Base-by-base conservation (phyloP, 1,140 invertebrate genomes). In the Bemisia tabaci region DNA sequence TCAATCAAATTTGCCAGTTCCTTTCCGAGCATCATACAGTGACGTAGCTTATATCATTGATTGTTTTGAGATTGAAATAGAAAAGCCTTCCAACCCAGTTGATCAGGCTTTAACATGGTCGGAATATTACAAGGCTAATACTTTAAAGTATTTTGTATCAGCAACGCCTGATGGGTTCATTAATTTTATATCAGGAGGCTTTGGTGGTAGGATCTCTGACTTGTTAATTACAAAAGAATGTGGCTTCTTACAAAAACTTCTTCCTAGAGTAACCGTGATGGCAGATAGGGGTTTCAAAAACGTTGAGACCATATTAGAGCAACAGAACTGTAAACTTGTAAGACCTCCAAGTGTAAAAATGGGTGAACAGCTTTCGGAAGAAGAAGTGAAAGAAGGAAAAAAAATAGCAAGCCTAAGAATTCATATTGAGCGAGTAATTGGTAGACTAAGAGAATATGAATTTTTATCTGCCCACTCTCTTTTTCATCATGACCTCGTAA, bases 251-350 rank as follows among this genome's bases (percentile, higher is more conserved):
- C 67, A 75, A 33, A 1, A 68, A 24, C 59, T 78, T 23, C 69
- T 69, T 58, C 12, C 60, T 1, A 65, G 70, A 25, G 68, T 39
- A 66, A 26, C 39, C 60, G 69, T 78, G 11, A 74, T 77, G 73
- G 76, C 77, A 63, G 76, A 77, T 71, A 71, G 74, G 62, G 75
- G 73, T n/a, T 78, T 75, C 65, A 78, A 79, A 73, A 70, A 74
- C 27, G 73, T 78, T 60, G 69, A 67, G 26, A 9, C 64, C 60
- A 65, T 74, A 59, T 64, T 76, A 26, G 23, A 59, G 22, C 58
- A 26, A 64, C 73, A 73, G 22, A 70, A 73, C 22, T 72, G 74
- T 60, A 62, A 68, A 58, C 65, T 79, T 62, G 65, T 78, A 62
- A 67, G 76, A 64, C 76, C 77, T n/a, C 75, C 78, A 65, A 77